phyloP scores from a whole-genome alignment of 2,113 vertebrate genomes.

The Lichenostomus cassidix region DNA sequence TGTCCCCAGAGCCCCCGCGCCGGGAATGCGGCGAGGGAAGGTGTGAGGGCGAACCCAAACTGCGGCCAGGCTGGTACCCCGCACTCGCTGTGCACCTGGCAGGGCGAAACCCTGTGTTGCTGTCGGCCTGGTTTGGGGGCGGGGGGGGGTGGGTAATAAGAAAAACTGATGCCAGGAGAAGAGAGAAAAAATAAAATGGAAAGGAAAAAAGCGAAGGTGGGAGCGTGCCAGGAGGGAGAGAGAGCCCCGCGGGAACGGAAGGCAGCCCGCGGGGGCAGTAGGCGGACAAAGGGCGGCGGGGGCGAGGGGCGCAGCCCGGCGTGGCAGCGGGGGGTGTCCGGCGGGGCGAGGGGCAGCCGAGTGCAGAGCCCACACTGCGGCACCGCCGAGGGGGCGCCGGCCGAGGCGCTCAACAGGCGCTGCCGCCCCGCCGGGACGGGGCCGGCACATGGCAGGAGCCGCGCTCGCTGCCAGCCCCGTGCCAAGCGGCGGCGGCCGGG shows the following conservation, averaged over 20 bases:
- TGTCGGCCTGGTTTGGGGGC: fast-evolving
- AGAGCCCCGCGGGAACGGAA: too few species aligned
- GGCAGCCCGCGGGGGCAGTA: neutral
- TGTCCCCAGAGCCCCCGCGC: neutral
- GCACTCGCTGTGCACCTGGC: neutral
- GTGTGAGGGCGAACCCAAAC: too few species aligned
- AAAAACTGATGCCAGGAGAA: neutral
- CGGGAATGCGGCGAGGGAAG: neutral
- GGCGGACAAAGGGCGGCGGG: neutral
- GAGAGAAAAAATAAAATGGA: fast-evolving
- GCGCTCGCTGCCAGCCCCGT: neutral
- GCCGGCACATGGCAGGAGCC: neutral
- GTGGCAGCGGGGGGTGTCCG: neutral
- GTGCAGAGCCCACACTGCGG: neutral
- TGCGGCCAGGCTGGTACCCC: neutral
- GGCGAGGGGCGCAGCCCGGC: too few species aligned
- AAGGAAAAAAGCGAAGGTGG: neutral
- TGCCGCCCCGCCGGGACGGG: neutral
- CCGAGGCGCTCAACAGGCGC: neutral
- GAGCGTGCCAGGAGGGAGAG: neutral
- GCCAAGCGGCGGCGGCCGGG: neutral
- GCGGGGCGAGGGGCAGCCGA: too few species aligned
- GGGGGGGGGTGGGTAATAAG: too few species aligned
- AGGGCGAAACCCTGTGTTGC: neutral
- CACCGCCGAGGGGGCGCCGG: neutral